Evolutionary conservation across 2,888 invertebrate species (phyloP).

Genomic region (Sepioteuthis lessoniana): DNA sequence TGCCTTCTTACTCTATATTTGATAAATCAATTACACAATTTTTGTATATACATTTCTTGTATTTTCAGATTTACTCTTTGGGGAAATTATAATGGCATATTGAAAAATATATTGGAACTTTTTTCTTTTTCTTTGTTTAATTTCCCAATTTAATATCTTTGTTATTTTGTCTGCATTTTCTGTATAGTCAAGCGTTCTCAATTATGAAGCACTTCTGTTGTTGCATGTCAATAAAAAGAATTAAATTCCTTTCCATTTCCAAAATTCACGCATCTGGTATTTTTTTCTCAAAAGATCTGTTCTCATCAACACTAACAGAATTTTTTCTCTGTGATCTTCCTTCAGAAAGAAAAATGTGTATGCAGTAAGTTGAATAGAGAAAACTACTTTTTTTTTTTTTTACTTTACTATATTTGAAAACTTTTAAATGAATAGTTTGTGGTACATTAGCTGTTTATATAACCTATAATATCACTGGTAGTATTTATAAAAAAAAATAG

Average conservation of each 20-base stretch:
- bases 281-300: neutral
- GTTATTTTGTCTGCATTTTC: neutral
- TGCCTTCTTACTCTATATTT: neutral
- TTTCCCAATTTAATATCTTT: neutral
- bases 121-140: neutral
- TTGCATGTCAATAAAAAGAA: neutral
- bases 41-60: neutral
- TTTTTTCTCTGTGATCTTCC: too few species aligned
- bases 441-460: neutral
- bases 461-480: neutral
- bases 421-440: neutral
- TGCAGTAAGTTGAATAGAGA: neutral
- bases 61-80: neutral
- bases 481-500: neutral
- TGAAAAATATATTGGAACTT: neutral
- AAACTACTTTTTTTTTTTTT: neutral
- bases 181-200: neutral
- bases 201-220: neutral
- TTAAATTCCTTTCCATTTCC: neutral
- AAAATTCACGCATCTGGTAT: neutral
- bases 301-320: too few species aligned
- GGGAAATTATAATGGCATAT: slow-evolving; percentile 6
- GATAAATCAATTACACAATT: neutral
- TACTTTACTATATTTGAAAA: neutral
- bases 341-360: neutral